These are phyloP conservation scores for Clarias fuscus DNA, from an alignment of 2,797 vertebrate genomes.

Conservation along the genomic window DNA sequence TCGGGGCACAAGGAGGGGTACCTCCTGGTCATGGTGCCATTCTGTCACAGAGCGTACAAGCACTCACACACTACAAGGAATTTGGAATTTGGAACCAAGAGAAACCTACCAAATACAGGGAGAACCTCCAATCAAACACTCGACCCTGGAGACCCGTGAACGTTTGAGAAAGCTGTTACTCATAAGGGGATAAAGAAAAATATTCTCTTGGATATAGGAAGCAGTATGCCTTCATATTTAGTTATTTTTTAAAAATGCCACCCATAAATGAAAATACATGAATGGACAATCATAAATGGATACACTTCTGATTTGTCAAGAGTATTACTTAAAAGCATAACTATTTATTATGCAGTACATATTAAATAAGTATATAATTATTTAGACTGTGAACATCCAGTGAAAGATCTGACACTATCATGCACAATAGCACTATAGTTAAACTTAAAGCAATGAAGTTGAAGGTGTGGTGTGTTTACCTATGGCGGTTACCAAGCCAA, in stretches of 20 bases:
- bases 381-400: not conserved
- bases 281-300: not conserved
- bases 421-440: not conserved
- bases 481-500: conserved; percentile 18
- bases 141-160: not conserved
- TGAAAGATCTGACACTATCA: not conserved
- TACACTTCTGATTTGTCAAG: not conserved
- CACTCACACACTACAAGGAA: too few species aligned
- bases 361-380: not conserved
- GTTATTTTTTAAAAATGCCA: not conserved
- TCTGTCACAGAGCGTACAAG: too few species aligned
- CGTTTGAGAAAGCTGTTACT: not conserved
- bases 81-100: too few species aligned
- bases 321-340: not conserved
- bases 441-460: conserved; percentile 25
- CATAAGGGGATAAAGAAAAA: not conserved
- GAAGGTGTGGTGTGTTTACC: conserved; percentile 46
- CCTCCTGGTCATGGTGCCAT: too few species aligned
- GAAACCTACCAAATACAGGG: too few species aligned
- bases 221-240: not conserved
- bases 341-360: not conserved
- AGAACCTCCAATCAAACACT: too few species aligned
- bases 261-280: not conserved
- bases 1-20: too few species aligned
- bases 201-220: not conserved